Base-by-base conservation (phyloP, 1,140 invertebrate genomes). In the Nasonia giraulti region DNA sequence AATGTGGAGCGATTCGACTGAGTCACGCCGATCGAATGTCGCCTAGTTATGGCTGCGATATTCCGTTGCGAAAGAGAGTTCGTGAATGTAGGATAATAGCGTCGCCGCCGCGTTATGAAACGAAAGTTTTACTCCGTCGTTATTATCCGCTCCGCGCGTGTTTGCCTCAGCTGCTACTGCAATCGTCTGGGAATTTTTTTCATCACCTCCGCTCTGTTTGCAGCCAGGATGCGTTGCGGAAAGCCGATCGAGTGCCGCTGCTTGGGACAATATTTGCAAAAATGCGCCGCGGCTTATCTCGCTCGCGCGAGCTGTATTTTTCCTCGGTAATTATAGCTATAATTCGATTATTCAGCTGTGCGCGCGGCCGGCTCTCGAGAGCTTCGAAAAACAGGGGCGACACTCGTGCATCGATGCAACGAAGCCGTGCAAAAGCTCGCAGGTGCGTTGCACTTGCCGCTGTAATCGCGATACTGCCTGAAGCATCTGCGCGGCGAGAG, bases 201-300 rank as follows among this genome's bases (percentile, higher is more conserved):
- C 55, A 62, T 62, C 55, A n/a, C 55, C 55, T 37, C 2, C 6
- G n/a, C 55, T 7, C 55, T 20, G 17, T n/a, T 62, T 27, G n/a
- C 5, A 2, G n/a, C 10, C 17, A 69, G 10, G 27, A 27, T 69
- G 10, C 11, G 20, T 69, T 55, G 50, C 5, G 17, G 17, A 17
- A 69, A 69, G 20, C 1, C 62, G 37, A 80, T 69, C n/a, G 40
- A 80, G 69, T 27, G 27, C 66, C 33, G 11, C 23, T 71, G 37
- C 37, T 69, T 80, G 66, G 7, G 66, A 40, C 37, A 80, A 80
- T 80, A 71, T 80, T 80, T 80, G 66, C 66, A 23, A 69, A 55
- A 80, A 47, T 37, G 10, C 20, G 40, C n/a, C 27, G 69, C 27
- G 69, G 44, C 79, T 80, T 71, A 80, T 80, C 78, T 80, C 40